Evolutionary conservation across 37 sponge, comb jelly and placozoan species (phyloP).

Genomic region (Eunapius fragilis): DNA sequence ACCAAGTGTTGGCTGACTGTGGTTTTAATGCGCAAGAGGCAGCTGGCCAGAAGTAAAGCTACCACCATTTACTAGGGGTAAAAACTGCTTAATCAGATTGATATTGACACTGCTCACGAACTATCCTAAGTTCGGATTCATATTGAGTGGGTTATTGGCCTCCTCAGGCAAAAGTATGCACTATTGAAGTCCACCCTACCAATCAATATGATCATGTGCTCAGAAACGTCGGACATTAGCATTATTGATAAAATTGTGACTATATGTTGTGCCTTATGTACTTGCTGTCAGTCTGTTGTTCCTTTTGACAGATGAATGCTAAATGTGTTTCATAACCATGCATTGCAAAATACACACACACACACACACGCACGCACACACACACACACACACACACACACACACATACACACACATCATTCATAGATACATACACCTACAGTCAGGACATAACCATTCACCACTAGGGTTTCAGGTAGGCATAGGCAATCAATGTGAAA

Average conservation of each 20-base stretch:
- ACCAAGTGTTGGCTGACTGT: constrained; percentile 56
- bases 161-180: constrained; percentile 53
- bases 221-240: constrained; percentile 12
- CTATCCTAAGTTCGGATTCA: constrained; percentile 55
- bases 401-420: neutral
- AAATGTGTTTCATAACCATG: too few species aligned
- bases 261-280: constrained; percentile 56
- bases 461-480: too few species aligned
- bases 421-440: neutral
- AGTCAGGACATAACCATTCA: neutral
- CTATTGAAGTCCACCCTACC: constrained; percentile 35
- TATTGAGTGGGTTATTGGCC: constrained; percentile 70
- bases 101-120: constrained; percentile 51
- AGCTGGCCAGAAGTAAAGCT: constrained; percentile 49
- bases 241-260: constrained; percentile 56
- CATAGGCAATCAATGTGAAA: neutral
- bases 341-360: neutral
- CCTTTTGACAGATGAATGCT: constrained; percentile 23
- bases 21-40: constrained; percentile 54
- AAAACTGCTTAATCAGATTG: constrained; percentile 54
- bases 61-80: constrained; percentile 65
- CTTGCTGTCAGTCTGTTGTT: constrained; percentile 53
- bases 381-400: neutral
- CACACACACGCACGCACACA: neutral
- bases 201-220: constrained; percentile 35